These are phyloP conservation scores for Parazoanthus darwini DNA, from an alignment of 92 coral and sea anemone species.

Conservation along the genomic window DNA sequence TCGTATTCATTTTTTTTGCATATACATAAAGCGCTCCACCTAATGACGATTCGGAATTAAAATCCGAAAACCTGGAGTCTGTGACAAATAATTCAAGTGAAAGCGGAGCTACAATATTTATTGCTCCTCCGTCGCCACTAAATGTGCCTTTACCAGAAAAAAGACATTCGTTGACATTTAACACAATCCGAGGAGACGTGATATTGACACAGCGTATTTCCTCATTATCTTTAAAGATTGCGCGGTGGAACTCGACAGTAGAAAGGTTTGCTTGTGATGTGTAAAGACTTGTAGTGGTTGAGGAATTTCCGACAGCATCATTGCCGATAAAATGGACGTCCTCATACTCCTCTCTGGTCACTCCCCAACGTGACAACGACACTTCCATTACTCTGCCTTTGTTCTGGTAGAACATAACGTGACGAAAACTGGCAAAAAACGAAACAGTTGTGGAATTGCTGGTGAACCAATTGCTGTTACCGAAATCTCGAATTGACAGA, in stretches of 20 bases:
- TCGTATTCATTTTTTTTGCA: neutral
- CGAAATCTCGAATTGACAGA: neutral
- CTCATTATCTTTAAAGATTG: neutral
- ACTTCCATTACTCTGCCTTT: conserved; percentile 13
- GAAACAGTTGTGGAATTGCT: neutral
- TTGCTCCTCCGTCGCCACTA: conserved; percentile 9
- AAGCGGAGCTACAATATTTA: neutral
- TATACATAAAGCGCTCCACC: neutral
- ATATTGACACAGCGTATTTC: conserved; percentile 5
- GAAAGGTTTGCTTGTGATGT: conserved; percentile 19
- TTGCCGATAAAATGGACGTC: conserved; percentile 7
- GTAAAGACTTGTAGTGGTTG: conserved; percentile 12
- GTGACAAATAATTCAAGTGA: neutral
- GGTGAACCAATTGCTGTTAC: neutral
- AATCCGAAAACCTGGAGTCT: neutral
- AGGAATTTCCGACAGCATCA: neutral
- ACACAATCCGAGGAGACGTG: conserved; percentile 1
- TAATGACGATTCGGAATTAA: neutral
- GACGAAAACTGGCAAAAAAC: neutral
- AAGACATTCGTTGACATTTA: neutral
- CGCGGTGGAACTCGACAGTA: neutral
- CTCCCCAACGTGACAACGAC: neutral
- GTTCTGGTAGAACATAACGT: conserved; percentile 4
- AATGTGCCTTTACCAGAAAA: neutral
- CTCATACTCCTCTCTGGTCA: neutral